These are phyloP conservation scores for Pangasius mekongensis DNA, from an alignment of 2,797 vertebrate species.

Conservation along the genomic window DNA sequence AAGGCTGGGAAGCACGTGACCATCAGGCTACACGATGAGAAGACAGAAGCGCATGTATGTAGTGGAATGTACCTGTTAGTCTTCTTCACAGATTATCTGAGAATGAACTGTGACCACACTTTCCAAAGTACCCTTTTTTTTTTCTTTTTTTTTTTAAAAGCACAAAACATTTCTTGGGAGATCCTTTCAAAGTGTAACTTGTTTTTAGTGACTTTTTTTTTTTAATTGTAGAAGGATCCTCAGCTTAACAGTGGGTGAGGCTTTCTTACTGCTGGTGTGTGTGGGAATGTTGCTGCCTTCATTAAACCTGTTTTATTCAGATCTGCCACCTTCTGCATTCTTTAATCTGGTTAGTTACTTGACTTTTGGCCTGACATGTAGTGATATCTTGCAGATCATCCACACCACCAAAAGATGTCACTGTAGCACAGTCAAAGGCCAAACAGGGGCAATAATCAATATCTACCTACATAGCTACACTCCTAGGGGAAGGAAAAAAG, in stretches of 20 bases:
- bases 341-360: conserved; percentile 4
- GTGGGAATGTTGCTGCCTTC: background rate
- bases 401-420: conserved; percentile 74
- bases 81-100: background rate
- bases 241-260: background rate
- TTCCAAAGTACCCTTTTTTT: background rate
- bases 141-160: too few relatives aligned
- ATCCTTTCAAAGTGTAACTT: background rate
- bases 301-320: conserved; percentile 14
- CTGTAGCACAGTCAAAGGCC: conserved; percentile 71
- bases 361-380: background rate
- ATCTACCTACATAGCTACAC: background rate
- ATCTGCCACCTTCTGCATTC: background rate
- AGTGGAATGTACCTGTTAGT: background rate
- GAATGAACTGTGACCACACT: background rate
- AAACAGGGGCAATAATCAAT: background rate
- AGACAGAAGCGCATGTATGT: background rate
- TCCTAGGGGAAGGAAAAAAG: background rate
- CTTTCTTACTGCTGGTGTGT: background rate
- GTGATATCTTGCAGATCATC: conserved; percentile 4
- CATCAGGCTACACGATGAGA: background rate
- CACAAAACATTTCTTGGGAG: background rate
- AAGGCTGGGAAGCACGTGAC: background rate
- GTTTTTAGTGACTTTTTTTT: background rate
- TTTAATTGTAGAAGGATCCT: background rate